Evolutionary conservation across 2,888 invertebrate species (phyloP).

Genomic region (Pollenia angustigena): DNA sequence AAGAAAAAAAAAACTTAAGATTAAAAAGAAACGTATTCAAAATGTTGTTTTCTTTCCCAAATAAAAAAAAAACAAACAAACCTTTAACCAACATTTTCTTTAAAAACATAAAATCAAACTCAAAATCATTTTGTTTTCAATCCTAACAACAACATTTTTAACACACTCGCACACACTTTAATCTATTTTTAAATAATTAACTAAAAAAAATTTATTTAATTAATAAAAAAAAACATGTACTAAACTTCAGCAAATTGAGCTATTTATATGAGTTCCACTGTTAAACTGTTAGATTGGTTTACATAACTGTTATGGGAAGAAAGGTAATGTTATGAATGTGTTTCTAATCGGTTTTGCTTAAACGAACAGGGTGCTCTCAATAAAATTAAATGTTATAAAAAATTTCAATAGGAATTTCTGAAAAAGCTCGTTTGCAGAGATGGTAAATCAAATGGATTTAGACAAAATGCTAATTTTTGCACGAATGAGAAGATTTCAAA

Average conservation of each 20-base stretch:
- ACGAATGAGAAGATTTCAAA: too few relatives aligned
- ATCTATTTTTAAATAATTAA: background rate
- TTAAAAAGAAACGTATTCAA: constrained; percentile 68
- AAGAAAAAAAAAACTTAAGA: constrained; percentile 56
- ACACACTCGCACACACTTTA: constrained; percentile 8
- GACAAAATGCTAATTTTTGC: too few relatives aligned
- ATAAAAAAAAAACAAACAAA: constrained; percentile 1
- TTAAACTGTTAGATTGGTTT: background rate
- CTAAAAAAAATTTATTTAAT: background rate
- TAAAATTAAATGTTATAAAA: background rate
- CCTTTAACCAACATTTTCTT: constrained; percentile 13
- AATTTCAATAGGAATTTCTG: too few relatives aligned
- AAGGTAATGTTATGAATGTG: constrained; percentile 3
- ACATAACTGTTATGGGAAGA: constrained; percentile 11
- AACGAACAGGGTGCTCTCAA: background rate
- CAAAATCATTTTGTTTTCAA: background rate
- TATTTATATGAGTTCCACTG: background rate
- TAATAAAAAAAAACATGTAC: constrained; percentile 1
- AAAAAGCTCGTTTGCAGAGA: constrained; percentile 37
- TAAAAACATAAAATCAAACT: background rate
- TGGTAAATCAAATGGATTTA: background rate
- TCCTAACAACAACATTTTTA: constrained; percentile 39
- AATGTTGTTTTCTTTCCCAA: constrained; percentile 72
- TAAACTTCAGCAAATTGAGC: background rate
- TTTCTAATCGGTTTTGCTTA: background rate